Evolutionary conservation across 1,140 invertebrate species (phyloP).

Genomic region (Orussus abietinus): DNA sequence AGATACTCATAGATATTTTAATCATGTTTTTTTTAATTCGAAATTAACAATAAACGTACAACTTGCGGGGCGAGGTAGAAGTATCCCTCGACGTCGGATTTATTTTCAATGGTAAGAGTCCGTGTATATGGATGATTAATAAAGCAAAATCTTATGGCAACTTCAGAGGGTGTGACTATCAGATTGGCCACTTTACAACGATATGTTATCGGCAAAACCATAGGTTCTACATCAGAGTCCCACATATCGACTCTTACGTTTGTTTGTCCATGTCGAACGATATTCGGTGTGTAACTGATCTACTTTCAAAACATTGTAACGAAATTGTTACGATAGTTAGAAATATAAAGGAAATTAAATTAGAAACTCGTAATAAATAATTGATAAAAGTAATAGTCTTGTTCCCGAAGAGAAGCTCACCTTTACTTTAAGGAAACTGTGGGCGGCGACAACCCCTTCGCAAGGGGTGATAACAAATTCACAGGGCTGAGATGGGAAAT

Average conservation of each 20-base stretch:
- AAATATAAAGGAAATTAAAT: conserved; percentile 20
- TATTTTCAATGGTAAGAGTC: conserved; percentile 30
- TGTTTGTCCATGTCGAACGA: conserved; percentile 18
- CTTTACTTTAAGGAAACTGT: conserved; percentile 27
- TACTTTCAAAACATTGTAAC: conserved; percentile 14
- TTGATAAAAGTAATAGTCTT: too few relatives aligned
- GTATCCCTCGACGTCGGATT: conserved; percentile 34
- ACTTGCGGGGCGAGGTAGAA: conserved; percentile 36
- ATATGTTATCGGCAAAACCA: conserved; percentile 29
- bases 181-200: conserved; percentile 23
- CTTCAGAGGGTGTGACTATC: conserved; percentile 25
- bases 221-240: conserved; percentile 29
- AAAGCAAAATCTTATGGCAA: conserved; percentile 33
- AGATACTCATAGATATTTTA: too few relatives aligned
- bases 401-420: too few relatives aligned
- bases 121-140: conserved; percentile 33
- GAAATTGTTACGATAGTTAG: conserved; percentile 14
- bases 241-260: conserved; percentile 29
- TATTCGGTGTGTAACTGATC: conserved; percentile 35
- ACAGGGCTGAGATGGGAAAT: conserved; percentile 28
- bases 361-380: conserved; percentile 11
- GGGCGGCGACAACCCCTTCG: conserved; percentile 26
- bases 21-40: too few relatives aligned
- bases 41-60: conserved; percentile 25
- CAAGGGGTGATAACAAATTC: conserved; percentile 36